Evolutionary conservation across 2,888 invertebrate species (phyloP).

Genomic region (Pollenia griseotomentosa): DNA sequence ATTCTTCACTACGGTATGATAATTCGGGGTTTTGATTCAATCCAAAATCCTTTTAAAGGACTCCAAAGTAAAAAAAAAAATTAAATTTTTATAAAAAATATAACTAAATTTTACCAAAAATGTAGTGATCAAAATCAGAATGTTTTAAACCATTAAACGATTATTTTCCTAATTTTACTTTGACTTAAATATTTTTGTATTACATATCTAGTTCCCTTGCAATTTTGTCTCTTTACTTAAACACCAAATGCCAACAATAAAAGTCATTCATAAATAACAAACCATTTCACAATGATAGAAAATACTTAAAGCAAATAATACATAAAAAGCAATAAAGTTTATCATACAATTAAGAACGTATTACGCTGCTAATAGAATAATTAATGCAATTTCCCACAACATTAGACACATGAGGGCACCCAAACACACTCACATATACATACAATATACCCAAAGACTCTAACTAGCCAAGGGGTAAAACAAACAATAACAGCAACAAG

Average conservation of each 20-base stretch:
- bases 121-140: no score
- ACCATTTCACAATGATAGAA: constrained; percentile 40
- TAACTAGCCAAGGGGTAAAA: constrained; percentile 54
- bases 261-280: constrained; percentile 55
- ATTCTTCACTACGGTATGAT: no score
- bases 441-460: constrained; percentile 49
- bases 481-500: constrained; percentile 49
- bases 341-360: constrained; percentile 84
- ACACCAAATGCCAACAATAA: constrained; percentile 42
- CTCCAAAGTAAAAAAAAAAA: no score
- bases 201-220: no score
- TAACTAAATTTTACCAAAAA: no score
- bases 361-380: constrained; percentile 85
- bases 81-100: no score
- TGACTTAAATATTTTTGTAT: no score
- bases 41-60: no score
- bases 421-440: constrained; percentile 66
- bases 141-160: no score
- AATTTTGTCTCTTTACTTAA: no score
- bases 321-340: constrained; percentile 84
- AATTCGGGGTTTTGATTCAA: no score
- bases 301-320: constrained; percentile 62
- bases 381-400: constrained; percentile 85
- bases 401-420: constrained; percentile 80
- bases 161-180: no score